Base-by-base conservation (phyloP, 2,797 vertebrate species). In the Thripadectes ignobilis region DNA sequence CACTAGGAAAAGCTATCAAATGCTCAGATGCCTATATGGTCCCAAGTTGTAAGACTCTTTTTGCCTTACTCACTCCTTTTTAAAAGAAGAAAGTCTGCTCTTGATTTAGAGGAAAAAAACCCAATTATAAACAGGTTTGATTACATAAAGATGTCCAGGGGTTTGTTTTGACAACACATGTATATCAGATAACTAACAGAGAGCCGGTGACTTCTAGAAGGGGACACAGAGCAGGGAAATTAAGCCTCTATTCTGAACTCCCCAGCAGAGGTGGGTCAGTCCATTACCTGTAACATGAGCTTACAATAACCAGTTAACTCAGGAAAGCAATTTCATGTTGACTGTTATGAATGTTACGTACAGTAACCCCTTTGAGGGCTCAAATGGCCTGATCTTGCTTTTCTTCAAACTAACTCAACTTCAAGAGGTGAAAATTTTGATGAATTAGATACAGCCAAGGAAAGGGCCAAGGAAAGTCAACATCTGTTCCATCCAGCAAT, bases 281-380 rank as follows among this genome's bases (percentile, higher is more conserved):
- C 45, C 62, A 18, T 27, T 10, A 7, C 39, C 58, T 82, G 38
- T 27, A 69, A 7, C 23, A 86, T 2, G 26, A 76, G 46, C 27
- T 58, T 23, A 17, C 10, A 8, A 21, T 3, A 76, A 34, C 26
- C 22, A 3, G 11, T 3, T 49, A 66, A 27, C 38, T 54, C 67
- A 45, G 51, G 48, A 29, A 5, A 58, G 16, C 2, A 6, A 7
- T 39, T 74, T 76, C 20, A 1, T 0, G 1, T 3, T 36, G 67
- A 3, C 54, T 55, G n/a, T 12, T 49, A 5, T 1, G 8, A 34
- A 8, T 7, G 2, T 34, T 17, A 27, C 12, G 24, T 3, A 22
- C 14, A 30, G 7, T 17, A 48, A 26, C 14, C 36, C 24, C 48
- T 66, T 41, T 3, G 12, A 41, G 30, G 18, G 14, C 34, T 71